A percentile compares a stretch with the other conserved stretches of the same genome.
Evolutionary conservation across 2,113 vertebrate genomes (phyloP).

Genomic region (Crotophaga sulcirostris): DNA sequence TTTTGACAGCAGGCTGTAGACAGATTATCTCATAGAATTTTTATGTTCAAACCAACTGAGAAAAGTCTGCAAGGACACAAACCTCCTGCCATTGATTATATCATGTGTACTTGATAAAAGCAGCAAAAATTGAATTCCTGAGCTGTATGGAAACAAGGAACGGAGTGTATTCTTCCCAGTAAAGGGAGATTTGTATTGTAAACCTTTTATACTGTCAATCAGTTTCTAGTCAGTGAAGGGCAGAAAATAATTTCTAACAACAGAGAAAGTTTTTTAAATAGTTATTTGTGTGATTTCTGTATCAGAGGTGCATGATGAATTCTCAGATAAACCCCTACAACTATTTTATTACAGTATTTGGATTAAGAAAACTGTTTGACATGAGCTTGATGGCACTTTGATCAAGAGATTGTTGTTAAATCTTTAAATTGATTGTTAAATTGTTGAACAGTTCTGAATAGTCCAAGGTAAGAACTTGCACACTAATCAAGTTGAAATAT

Average conservation of each 20-base stretch:
- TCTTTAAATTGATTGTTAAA: neutral
- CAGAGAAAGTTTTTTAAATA: neutral
- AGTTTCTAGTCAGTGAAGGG: neutral
- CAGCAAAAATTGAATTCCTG: neutral
- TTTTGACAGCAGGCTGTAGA: neutral
- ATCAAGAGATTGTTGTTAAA: neutral
- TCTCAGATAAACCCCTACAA: neutral
- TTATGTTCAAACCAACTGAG: neutral
- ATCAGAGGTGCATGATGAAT: neutral
- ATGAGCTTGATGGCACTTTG: neutral
- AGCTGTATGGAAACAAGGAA: neutral
- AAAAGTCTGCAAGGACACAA: neutral
- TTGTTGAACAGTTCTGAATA: neutral
- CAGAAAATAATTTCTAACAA: neutral
- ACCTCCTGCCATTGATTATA: neutral
- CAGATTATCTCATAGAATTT: neutral
- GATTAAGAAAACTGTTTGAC: neutral
- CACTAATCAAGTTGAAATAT: neutral
- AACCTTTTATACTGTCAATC: neutral
- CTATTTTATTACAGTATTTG: neutral
- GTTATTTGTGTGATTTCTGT: neutral
- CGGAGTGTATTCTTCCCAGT: neutral
- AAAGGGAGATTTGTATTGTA: neutral
- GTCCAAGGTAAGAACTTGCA: neutral
- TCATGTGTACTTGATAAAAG: neutral